Evolutionary conservation across 2,797 vertebrate species (phyloP).

Genomic region (Leptodactylus fallax): DNA sequence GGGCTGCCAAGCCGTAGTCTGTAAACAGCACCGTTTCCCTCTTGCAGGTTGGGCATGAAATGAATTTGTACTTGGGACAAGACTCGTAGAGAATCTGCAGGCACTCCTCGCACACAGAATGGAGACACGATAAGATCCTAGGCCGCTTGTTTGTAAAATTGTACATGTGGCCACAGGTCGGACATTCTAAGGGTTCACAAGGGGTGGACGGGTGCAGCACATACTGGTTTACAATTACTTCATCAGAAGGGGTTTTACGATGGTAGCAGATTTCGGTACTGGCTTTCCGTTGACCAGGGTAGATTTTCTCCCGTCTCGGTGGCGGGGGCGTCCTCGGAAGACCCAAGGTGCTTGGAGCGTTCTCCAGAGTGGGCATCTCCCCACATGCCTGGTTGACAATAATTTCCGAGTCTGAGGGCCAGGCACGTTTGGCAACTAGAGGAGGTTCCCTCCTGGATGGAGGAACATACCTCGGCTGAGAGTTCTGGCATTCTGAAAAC

Average conservation of each 20-base stretch:
- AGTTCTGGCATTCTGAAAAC: slow-evolving; percentile 90
- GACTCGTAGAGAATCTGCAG: slow-evolving; percentile 99
- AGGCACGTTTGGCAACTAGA: slow-evolving; percentile 91
- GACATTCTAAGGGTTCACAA: slow-evolving; percentile 96
- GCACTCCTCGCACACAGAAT: slow-evolving; percentile 98
- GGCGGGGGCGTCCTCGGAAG: slow-evolving; percentile 77
- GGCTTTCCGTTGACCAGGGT: slow-evolving; percentile 85
- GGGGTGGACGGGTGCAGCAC: slow-evolving; percentile 87
- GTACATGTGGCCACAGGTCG: slow-evolving; percentile 96
- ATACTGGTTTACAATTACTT: slow-evolving; percentile 97
- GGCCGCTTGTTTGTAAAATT: slow-evolving; percentile 94
- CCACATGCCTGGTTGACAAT: slow-evolving; percentile 97
- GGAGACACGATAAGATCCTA: slow-evolving; percentile 96
- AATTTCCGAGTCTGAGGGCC: slow-evolving; percentile 92
- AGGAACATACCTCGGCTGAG: slow-evolving; percentile 85
- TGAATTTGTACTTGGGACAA: slow-evolving; percentile 99
- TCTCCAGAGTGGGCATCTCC: slow-evolving; percentile 82
- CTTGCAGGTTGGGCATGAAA: slow-evolving; percentile 96
- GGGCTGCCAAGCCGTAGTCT: slow-evolving; percentile 95
- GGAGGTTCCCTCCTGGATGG: slow-evolving; percentile 79
- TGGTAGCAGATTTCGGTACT: slow-evolving; percentile 93
- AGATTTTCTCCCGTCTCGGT: slow-evolving; percentile 78
- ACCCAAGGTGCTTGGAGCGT: slow-evolving; percentile 71
- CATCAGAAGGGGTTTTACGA: slow-evolving; percentile 86
- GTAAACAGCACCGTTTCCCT: slow-evolving; percentile 98